Evolutionary conservation across 92 coral and sea anemone species (phyloP).

Genomic region (Desmophyllum pertusum): DNA sequence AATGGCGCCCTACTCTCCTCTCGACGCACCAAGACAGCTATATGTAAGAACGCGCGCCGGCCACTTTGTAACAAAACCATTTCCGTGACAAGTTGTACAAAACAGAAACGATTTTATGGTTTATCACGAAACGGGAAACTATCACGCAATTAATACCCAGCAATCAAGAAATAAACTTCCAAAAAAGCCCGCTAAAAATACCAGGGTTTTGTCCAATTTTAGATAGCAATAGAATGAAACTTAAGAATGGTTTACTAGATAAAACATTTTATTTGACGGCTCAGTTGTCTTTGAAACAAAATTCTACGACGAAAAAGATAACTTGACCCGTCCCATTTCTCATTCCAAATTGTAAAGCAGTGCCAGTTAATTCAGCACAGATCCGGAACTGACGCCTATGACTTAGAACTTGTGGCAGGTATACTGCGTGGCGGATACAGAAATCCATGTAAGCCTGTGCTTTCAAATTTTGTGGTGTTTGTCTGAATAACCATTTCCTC

Average conservation of each 20-base stretch:
- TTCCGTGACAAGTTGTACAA: conserved; percentile 31
- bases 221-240: neutral
- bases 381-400: too few relatives aligned
- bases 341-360: neutral
- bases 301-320: neutral
- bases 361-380: too few relatives aligned
- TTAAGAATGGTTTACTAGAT: too few relatives aligned
- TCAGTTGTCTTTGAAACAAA: neutral
- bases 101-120: neutral
- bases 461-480: neutral
- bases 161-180: neutral
- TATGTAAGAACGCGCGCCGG: neutral
- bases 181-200: neutral
- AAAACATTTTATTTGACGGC: too few relatives aligned
- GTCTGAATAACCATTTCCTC: neutral
- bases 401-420: too few relatives aligned
- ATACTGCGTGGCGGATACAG: neutral
- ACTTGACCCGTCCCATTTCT: too few relatives aligned
- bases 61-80: conserved; percentile 22
- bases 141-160: neutral
- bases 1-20: neutral
- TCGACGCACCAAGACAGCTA: neutral
- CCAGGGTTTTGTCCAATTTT: neutral
- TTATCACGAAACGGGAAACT: neutral
- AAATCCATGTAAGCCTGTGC: neutral